Evolutionary conservation across 2,797 vertebrate genomes (phyloP).

Genomic region (Karalla daura): DNA sequence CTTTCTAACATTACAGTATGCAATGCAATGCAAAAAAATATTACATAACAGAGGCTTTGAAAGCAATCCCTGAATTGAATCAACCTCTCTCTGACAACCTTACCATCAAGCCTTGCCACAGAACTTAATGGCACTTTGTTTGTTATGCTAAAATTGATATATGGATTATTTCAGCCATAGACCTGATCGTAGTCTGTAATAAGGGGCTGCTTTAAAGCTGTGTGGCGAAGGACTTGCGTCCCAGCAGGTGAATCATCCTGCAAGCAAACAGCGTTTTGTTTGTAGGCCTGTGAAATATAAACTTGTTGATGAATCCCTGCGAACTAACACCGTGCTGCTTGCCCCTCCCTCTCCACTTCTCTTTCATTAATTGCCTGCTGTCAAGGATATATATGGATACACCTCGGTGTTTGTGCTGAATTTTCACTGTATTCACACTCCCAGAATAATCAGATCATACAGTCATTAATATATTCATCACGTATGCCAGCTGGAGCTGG

Average conservation of each 20-base stretch:
- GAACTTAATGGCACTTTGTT: background rate
- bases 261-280: too few species aligned
- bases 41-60: background rate
- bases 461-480: slow-evolving; percentile 2
- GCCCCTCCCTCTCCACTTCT: too few species aligned
- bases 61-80: background rate
- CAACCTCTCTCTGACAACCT: background rate
- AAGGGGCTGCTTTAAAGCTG: background rate
- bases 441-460: background rate
- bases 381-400: background rate
- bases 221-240: background rate
- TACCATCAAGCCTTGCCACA: background rate
- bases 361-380: too few species aligned
- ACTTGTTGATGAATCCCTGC: too few species aligned
- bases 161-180: background rate
- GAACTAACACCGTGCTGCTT: too few species aligned
- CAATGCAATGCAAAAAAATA: background rate
- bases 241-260: too few species aligned
- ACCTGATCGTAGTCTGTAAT: background rate
- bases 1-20: background rate
- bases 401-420: background rate
- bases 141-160: background rate
- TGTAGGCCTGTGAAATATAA: too few species aligned
- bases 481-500: background rate
- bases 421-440: background rate